Evolutionary conservation across 1,140 invertebrate genomes (phyloP), one percentile per base, ranked within the genome.

Genomic region (Zaprionus nigranus): DNA sequence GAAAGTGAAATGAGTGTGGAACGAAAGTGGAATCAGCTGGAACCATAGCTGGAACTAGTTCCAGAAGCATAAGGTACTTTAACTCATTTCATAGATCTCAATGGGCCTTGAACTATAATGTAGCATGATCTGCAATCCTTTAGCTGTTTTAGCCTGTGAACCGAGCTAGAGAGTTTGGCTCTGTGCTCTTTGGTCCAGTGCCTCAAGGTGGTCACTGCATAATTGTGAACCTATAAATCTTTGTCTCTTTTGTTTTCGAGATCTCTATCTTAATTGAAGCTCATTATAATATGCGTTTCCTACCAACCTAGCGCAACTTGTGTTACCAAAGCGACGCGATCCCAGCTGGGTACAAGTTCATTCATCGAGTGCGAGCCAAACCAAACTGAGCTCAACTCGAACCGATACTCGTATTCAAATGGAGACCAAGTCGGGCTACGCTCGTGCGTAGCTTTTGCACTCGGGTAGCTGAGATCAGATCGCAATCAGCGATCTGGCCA

Each of bases 201-300:
- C 84, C 84, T 88, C 84, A 78, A 75, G 57, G 81, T 68, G 49
- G 36, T 68, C 73, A 67, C 66, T 87, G 77, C 64, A 78, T 82
- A 88, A 84, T 88, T 88, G 84, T 88, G 84, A 88, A 81, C 84
- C 68, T 66, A 88, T 88, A 81, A 88, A 88, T 88, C 84, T 90
- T 79, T 79, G 84, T 88, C 85, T 90, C 56, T 71, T 88, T 88
- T 84, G 84, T 84, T 87, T 84, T 81, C 17, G 58, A 88, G 84
- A 88, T 88, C 84, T 84, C 68, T 88, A 88, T 88, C 84, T 88
- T 88, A 88, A 88, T 88, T 88, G 84, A 88, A 90, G 75, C 84
- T 88, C 85, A 88, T 88, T 88, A 88, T 90, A 90, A 88, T 88
- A 88, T 84, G 85, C 81, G 85, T 88, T 88, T 90, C 85, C 84